These are phyloP conservation scores for Pan paniscus DNA, from an alignment of 2,113 vertebrate species.

Conservation along the genomic window DNA sequence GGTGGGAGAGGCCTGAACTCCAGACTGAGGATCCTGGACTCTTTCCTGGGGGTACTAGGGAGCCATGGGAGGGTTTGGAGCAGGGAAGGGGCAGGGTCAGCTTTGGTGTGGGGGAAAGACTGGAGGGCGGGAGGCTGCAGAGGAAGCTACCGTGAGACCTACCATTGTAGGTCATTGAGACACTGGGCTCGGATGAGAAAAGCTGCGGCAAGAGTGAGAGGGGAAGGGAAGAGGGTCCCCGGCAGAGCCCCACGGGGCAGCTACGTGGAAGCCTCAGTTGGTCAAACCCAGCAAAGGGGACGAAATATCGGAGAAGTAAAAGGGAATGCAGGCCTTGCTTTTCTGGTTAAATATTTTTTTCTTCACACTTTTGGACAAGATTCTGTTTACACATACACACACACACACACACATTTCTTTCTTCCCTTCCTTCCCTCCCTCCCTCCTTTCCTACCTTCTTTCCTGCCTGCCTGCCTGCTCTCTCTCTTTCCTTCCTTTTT, in stretches of 20 bases:
- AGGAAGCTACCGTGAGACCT: neutral
- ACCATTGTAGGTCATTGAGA: neutral
- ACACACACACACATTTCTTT: too few relatives aligned
- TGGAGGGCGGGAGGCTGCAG: neutral
- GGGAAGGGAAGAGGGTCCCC: neutral
- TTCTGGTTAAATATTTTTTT: neutral
- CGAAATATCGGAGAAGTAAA: neutral
- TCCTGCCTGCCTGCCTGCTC: too few relatives aligned
- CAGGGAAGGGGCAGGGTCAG: too few relatives aligned
- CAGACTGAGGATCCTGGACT: neutral
- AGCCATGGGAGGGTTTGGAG: neutral
- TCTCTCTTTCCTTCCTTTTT: too few relatives aligned
- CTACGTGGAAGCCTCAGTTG: too few relatives aligned
- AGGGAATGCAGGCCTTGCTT: neutral
- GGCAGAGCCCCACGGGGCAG: neutral
- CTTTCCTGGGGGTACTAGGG: neutral
- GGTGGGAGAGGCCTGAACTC: neutral
- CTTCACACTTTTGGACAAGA: neutral
- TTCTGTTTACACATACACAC: neutral
- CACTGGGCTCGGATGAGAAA: neutral
- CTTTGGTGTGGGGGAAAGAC: neutral
- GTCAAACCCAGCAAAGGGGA: neutral
- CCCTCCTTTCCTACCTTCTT: too few relatives aligned
- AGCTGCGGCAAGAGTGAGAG: neutral
- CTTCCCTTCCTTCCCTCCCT: too few relatives aligned